Percentiles rank a stretch among this genome's conserved stretches.
These are phyloP conservation scores for Chaetodon auriga DNA, from an alignment of 2,113 vertebrate species.

Conservation along the genomic window DNA sequence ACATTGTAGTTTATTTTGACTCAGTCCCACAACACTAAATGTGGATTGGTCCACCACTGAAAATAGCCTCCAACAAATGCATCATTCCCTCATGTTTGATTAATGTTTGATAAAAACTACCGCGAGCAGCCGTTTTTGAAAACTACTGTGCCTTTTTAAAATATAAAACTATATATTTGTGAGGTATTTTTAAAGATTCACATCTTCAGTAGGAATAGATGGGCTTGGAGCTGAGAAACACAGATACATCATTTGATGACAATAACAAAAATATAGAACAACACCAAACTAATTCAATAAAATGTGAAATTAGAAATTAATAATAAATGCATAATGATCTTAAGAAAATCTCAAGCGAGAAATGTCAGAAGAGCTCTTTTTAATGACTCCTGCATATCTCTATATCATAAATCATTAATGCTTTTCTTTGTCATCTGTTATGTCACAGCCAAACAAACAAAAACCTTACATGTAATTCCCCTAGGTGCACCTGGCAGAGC, in stretches of 20 bases:
- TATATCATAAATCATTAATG: neutral
- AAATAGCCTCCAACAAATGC: no score
- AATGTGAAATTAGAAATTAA: neutral
- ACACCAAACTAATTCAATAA: neutral
- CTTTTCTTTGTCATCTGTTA: neutral
- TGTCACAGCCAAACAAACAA: neutral
- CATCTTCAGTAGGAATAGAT: neutral
- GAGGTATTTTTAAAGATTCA: neutral
- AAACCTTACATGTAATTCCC: neutral
- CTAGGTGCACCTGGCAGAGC: conserved; percentile 93
- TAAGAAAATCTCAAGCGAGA: neutral
- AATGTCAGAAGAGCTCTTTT: neutral
- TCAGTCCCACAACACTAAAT: no score
- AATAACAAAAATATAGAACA: neutral
- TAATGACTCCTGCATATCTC: neutral
- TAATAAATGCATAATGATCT: neutral
- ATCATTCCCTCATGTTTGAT: no score
- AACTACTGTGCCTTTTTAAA: no score
- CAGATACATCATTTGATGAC: neutral
- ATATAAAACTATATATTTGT: no score
- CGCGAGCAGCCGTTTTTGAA: no score
- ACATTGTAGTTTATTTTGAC: no score
- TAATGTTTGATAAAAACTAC: no score
- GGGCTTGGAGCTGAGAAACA: no score
- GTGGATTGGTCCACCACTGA: no score